These are phyloP conservation scores for Coccyzus lansbergi DNA, from an alignment of 2,797 vertebrate genomes.

Conservation along the genomic window DNA sequence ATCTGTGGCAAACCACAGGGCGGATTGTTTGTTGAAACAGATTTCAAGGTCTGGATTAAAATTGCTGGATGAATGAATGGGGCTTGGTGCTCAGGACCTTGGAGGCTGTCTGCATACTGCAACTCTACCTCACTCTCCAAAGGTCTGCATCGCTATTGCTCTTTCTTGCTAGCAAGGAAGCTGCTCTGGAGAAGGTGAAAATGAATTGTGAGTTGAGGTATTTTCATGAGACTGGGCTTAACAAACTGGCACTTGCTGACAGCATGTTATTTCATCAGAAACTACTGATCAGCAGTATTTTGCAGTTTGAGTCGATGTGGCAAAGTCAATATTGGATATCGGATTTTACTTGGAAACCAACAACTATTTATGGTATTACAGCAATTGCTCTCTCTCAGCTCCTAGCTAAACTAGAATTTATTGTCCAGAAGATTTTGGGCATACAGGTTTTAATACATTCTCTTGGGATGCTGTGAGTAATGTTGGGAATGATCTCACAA, in stretches of 20 bases:
- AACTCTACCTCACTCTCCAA: background rate
- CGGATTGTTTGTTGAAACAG: background rate
- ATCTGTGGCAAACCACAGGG: background rate
- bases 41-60: background rate
- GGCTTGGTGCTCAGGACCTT: background rate
- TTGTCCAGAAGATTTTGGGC: conserved; percentile 52
- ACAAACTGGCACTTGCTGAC: background rate
- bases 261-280: background rate
- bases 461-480: conserved; percentile 48
- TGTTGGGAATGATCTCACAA: conserved; percentile 28
- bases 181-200: background rate
- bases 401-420: conserved; percentile 47
- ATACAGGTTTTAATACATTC: conserved; percentile 36
- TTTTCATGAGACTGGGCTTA: conserved; percentile 1
- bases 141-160: background rate
- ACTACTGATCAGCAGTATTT: background rate
- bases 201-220: background rate
- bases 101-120: background rate
- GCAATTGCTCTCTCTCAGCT: conserved; percentile 22
- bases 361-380: conserved; percentile 21
- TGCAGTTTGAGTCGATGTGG: conserved; percentile 17
- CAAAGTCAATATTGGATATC: background rate
- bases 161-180: background rate
- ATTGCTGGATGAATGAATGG: background rate
- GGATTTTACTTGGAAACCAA: conserved; percentile 9